Evolutionary conservation across 2,888 invertebrate species (phyloP).

Genomic region (Drosophila ezoana): DNA sequence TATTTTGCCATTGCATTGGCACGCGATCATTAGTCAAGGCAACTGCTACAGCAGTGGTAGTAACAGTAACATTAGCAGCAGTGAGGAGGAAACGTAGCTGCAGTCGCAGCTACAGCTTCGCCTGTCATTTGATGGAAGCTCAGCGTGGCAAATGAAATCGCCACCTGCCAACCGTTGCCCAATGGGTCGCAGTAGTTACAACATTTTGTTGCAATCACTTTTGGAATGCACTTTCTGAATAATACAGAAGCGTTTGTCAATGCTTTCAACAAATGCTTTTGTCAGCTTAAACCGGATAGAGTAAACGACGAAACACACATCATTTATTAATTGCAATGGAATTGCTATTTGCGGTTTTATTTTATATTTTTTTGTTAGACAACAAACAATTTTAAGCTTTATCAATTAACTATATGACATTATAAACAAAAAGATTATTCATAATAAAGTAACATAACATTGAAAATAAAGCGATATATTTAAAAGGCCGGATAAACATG

Average conservation of each 20-base stretch:
- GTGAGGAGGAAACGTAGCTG: not conserved
- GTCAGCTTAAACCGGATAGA: not conserved
- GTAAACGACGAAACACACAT: not conserved
- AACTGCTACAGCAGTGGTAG: constrained; percentile 10
- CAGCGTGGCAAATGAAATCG: constrained; percentile 45
- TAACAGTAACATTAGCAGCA: constrained; percentile 29
- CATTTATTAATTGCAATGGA: constrained; percentile 2
- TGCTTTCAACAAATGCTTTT: not conserved
- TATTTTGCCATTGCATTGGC: constrained; percentile 64
- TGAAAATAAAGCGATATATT: too few relatives aligned
- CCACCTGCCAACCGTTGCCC: constrained; percentile 28
- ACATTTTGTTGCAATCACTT: not conserved
- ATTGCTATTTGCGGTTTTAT: not conserved
- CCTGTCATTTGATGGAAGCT: constrained; percentile 65
- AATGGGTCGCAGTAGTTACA: not conserved
- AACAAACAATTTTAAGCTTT: not conserved
- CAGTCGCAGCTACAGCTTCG: constrained; percentile 3
- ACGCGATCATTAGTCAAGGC: constrained; percentile 80
- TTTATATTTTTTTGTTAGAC: too few relatives aligned
- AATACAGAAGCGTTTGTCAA: not conserved
- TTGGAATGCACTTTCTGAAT: constrained; percentile 1
- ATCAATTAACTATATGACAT: not conserved
- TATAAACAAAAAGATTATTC: too few relatives aligned
- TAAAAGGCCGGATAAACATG: too few relatives aligned
- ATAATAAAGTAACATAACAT: too few relatives aligned